Evolutionary conservation across 2,113 vertebrate genomes (phyloP).

Genomic region (Rhinopomastus cyanomelas): DNA sequence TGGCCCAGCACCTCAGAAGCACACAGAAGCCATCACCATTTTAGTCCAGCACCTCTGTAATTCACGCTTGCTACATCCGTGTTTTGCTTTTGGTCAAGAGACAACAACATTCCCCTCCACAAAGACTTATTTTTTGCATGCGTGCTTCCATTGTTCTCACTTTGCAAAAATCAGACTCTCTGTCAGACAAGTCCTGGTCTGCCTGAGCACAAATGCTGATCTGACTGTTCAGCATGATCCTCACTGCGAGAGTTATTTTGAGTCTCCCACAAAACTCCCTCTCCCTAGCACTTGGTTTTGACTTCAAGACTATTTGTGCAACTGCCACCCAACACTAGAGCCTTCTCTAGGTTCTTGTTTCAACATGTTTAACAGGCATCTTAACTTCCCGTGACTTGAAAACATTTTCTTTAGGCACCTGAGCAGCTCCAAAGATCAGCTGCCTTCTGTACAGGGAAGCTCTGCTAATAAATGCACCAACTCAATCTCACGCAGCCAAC

Average conservation of each 20-base stretch:
- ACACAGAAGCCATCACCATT: background rate
- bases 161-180: background rate
- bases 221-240: background rate
- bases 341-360: background rate
- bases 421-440: background rate
- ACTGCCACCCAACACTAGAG: background rate
- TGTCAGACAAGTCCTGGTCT: background rate
- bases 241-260: background rate
- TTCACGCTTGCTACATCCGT: background rate
- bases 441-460: background rate
- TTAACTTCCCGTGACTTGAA: background rate
- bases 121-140: slow-evolving; percentile 12
- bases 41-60: background rate
- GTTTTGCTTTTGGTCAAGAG: background rate
- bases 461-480: background rate
- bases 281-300: background rate
- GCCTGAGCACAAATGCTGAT: slow-evolving; percentile 3
- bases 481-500: background rate
- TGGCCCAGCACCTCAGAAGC: background rate
- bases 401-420: background rate
- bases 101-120: background rate
- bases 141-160: background rate
- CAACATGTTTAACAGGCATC: background rate
- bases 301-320: background rate
- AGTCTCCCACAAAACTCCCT: background rate